Evolutionary conservation across 2,113 vertebrate species (phyloP), one percentile per base, ranked within the genome.

Genomic region (Xenus cinereus): DNA sequence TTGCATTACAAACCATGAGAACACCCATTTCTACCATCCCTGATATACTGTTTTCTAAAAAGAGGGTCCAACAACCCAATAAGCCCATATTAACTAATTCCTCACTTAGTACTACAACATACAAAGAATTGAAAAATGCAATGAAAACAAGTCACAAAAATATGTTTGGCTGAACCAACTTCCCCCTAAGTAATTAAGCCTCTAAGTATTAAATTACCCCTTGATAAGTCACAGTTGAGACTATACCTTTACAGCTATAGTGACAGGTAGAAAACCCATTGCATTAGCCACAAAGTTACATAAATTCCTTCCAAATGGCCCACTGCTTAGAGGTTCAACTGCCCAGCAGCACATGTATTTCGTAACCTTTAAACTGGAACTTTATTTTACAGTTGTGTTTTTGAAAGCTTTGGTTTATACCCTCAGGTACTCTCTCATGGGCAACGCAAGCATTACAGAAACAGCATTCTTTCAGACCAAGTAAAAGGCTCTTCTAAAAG

Each of bases 401-500:
- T 32, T 60, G 28, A 86, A 95, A 90, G 68, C 46, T 67, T 78
- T 35, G 23, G 57, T 45, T 84, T 54, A 75, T 59, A 18, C 46
- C 82, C 82, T 71, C 59, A 73, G 78, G 85, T 69, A 35, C 27
- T 60, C 67, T 46, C 67, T 54, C 41, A 10, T 2, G 24, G 71
- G 39, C 14, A 68, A 37, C 26, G 63, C 7, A 37, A 3, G 11
- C 56, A 88, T 43, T 48, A 85, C 17, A 88, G 67, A 51, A 66
- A 50, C 4, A 71, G 27, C 62, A 72, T 39, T 66, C 59, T 75
- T 87, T 12, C 19, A 32, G 69, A 45, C 10, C 60, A 68, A 89
- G 43, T 75, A 81, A 88, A 92, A 92, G 30, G 77, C 56, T 87
- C 57, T 84, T 63, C 82, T 83, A 43, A 92, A 88, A 93, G 67